phyloP scores from a whole-genome alignment of 1,140 invertebrate genomes.

The Drosophila nannoptera region DNA sequence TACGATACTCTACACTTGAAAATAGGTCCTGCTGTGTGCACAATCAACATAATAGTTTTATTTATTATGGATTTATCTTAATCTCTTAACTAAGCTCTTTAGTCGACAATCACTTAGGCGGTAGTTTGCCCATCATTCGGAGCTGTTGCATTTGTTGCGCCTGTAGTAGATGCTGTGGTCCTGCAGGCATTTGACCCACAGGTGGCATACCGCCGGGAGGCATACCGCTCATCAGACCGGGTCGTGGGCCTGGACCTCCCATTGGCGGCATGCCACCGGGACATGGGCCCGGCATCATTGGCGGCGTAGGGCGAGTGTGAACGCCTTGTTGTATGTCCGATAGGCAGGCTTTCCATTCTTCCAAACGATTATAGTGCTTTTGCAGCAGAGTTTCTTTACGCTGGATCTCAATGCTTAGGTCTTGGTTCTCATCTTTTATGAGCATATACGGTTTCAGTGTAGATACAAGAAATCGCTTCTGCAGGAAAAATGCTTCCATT shows the following conservation, averaged over 20 bases:
- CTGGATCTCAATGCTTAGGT: conserved; percentile 89
- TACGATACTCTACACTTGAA: no score
- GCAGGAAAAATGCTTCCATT: conserved; percentile 96
- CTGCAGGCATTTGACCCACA: conserved; percentile 66
- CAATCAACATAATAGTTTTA: neutral
- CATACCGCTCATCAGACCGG: conserved; percentile 61
- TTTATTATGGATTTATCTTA: conserved; percentile 28
- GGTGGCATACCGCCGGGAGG: conserved; percentile 51
- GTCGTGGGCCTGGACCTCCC: conserved; percentile 51
- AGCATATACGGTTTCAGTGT: conserved; percentile 94
- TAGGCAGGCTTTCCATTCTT: conserved; percentile 92
- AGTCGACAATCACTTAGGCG: conserved; percentile 48
- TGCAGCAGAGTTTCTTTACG: conserved; percentile 93
- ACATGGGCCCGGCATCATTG: conserved; percentile 49
- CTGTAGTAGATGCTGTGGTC: conserved; percentile 77
- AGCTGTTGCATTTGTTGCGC: conserved; percentile 81
- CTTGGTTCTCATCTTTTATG: conserved; percentile 93
- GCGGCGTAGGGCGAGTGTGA: conserved; percentile 59
- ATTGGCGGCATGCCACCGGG: conserved; percentile 50
- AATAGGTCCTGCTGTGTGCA: no score
- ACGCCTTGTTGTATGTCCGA: conserved; percentile 83
- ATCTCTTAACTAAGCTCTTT: conserved; percentile 31
- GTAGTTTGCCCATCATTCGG: conserved; percentile 75
- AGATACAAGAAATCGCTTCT: conserved; percentile 93
- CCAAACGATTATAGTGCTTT: conserved; percentile 93